Conservation (phyloP, 2,113 vertebrate species). For the Cavia porcellus region DNA sequence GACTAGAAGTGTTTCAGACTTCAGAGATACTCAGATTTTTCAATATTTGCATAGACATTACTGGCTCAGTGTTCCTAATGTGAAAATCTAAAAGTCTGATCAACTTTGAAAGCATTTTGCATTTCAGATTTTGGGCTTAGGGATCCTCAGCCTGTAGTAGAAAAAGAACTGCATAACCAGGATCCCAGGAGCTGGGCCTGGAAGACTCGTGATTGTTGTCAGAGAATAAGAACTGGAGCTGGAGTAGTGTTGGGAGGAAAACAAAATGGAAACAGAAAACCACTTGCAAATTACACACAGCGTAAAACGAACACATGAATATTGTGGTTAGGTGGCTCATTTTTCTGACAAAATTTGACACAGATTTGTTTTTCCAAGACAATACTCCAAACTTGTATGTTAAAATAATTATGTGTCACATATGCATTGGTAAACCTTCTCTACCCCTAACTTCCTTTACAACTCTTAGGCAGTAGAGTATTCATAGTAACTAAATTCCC, state of each 20-base stretch:
- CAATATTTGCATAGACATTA: background rate
- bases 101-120: background rate
- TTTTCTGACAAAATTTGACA: constrained; percentile 24
- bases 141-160: background rate
- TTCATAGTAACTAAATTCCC: background rate
- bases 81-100: background rate
- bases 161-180: background rate
- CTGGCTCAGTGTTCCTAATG: background rate
- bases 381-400: background rate
- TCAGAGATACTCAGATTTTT: background rate
- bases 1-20: background rate
- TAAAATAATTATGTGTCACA: background rate
- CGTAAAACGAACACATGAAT: background rate
- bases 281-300: background rate
- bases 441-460: background rate
- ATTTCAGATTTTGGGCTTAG: background rate
- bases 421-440: background rate
- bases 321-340: background rate
- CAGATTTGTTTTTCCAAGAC: background rate
- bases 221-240: background rate
- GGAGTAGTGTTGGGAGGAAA: background rate
- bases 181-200: background rate
- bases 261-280: background rate
- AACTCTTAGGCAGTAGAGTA: background rate
- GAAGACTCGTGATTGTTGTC: background rate